Evolutionary conservation across 2,113 vertebrate species (phyloP), one percentile per base, ranked within the genome.

Genomic region (Gasterosteus aculeatus): DNA sequence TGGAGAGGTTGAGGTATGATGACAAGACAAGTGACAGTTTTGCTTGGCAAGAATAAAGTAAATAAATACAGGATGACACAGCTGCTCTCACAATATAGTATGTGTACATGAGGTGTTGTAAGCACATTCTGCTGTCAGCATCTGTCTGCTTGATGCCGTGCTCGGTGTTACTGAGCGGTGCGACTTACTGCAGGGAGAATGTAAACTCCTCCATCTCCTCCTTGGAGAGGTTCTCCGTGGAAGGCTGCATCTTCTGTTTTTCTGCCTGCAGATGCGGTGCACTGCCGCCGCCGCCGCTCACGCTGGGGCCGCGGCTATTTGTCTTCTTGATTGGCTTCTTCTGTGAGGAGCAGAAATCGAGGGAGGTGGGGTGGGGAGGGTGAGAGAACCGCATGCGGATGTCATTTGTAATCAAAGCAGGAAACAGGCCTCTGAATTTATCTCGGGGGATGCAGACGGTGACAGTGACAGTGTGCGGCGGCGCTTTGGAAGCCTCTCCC

Each of bases 381-480:
- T 2, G 35, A 6, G 90, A 80, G 88, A 89, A 88, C 22, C 89
- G 92, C 92, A 92, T 81, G 80, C 84, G 87, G 85, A 92, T 91
- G 88, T 93, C 88, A 86, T 92, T 90, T 92, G 89, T 92, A 93
- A 94, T 93, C 92, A 92, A 91, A 94, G 91, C 92, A 91, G 93
- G 91, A 93, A 91, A 83, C 84, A 66, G 83, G 85, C 87, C 84
- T 75, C 66, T 54, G 85, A 88, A 93, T 93, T 93, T 92, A 92
- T 94, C 92, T 89, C 77, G 88, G 91, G 91, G 87, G 88, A 92
- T 92, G 90, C 87, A 88, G 82, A 72, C 90, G 74, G 82, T 80
- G 91, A 92, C 91, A 83, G 86, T 85, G 91, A 91, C 91, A 89
- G 89, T 79, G 80, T 85, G 87, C 75, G 80, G 78, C 89, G 41